A percentile compares a stretch with the other conserved stretches of the same genome.
These are phyloP conservation scores for Phalacrocorax carbo DNA, from an alignment of 2,113 vertebrate species.

Conservation along the genomic window DNA sequence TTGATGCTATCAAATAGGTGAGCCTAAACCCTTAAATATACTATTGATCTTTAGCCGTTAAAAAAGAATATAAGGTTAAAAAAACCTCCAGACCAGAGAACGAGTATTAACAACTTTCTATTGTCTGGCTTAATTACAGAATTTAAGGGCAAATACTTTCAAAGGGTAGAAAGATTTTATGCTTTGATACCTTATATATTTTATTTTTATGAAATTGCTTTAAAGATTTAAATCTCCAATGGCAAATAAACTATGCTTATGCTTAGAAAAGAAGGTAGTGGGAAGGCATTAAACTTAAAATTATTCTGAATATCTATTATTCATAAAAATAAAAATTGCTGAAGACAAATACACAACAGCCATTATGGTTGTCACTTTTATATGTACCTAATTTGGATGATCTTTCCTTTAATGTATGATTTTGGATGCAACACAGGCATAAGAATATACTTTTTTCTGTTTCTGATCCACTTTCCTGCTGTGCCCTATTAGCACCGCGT, in stretches of 20 bases:
- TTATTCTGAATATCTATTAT: neutral
- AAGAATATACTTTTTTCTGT: neutral
- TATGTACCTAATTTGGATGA: neutral
- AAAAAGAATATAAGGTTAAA: neutral
- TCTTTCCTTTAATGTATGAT: neutral
- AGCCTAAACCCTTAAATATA: neutral
- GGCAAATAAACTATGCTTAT: neutral
- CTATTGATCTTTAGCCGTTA: neutral
- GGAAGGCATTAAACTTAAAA: neutral
- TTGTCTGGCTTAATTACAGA: neutral
- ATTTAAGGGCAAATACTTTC: neutral
- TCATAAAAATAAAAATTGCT: neutral
- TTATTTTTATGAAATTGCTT: neutral
- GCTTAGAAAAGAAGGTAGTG: neutral
- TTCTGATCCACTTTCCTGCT: neutral
- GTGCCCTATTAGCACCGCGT: neutral
- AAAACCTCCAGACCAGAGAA: neutral
- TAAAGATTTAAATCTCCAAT: neutral
- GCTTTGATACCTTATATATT: neutral
- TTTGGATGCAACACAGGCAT: neutral
- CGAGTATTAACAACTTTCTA: neutral
- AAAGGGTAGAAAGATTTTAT: neutral
- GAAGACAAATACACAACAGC: neutral
- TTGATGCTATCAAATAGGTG: slow-evolving; percentile 14
- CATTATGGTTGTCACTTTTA: neutral